Evolutionary conservation across 1,140 invertebrate species (phyloP), one percentile per base, ranked within the genome.

Genomic region (Oedothorax gibbosus): DNA sequence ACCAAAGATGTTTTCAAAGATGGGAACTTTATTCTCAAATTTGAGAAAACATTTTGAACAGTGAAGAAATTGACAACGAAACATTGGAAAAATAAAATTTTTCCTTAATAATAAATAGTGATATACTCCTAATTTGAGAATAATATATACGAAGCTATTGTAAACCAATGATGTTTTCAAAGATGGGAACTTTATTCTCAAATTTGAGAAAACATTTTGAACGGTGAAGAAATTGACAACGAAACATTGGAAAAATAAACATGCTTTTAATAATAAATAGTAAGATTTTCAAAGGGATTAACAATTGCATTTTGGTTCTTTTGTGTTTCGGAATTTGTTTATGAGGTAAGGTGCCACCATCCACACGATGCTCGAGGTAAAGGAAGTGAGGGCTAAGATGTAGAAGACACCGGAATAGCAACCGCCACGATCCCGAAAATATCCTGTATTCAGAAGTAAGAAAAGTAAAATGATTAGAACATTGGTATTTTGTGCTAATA

Each of bases 401-500:
- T 83, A 83, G 11, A 83, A 83, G 1, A 75, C 69, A 51, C 80
- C 80, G 14, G 69, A 73, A 18, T 83, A 83, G 56, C 62, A 65
- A 18, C 80, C 80, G 10, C 64, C 53, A 0, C 53, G 15, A 56
- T 83, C 80, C 21, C 80, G 69, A 35, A 83, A 83, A 49, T 83
- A 68, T 0, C 80, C 80, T 83, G 69, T 35, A 5, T 35, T 35
- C 11, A 69, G 56, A 68, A 69, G 51, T 14, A 54, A 65, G 5
- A 14, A 66, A 15, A 68, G 20, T 2, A 79, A 66, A 78, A 2
- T 2, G 5, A 35, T 35, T 35, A 35, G 35, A 35, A 35, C 35
- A 35, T 35, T 35, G 35, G 5, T 5, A 35, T 35, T 2, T 35
- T 35, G 35, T 35, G 5, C 35, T 35, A 35, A 2, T 35, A 35